Base-by-base conservation (phyloP, 2,113 vertebrate species). In the Archilochus colubris region DNA sequence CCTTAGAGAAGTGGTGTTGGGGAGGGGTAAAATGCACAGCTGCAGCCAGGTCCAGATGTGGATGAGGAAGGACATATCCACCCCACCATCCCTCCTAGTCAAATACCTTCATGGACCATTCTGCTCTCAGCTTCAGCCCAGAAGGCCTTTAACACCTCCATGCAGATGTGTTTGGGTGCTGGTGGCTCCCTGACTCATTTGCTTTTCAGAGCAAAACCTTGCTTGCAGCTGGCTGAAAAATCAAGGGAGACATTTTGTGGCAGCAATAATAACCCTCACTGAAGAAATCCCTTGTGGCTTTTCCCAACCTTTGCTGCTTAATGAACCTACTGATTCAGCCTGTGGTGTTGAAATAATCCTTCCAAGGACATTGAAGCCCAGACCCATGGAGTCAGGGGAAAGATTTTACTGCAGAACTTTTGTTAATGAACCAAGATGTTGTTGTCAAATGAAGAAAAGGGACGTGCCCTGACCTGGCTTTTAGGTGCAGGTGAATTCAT, bases 281-380 rank as follows among this genome's bases (percentile, higher is more conserved):
- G 90, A 64, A 76, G 88, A 87, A 58, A 84, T 72, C 81, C 81
- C 88, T 14, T 10, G 86, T 63, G 95, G 86, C 12, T 89, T 94
- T 93, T 61, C 87, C 78, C 85, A 48, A 12, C 70, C 21, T 96
- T 75, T 83, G 40, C 91, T 91, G 95, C 82, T 95, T 95, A 97
- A 96, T 95, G 94, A 95, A 91, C 85, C 90, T 25, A 75, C 83
- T 78, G 79, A 81, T 94, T 64, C 82, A 94, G 90, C 68, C 64
- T 22, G 23, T 33, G 54, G 86, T 46, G 76, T 40, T 89, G 95
- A 82, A 96, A 95, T 93, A 94, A 96, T 82, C 95, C 88, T 97
- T 54, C 69, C 86, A 88, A 93, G 94, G 92, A 30, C 8, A 4
- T 80, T 21, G 13, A 75, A 81, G 93, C 68, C 20, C 50, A 12